Conservation (phyloP, 2,113 vertebrate species). For the Malurus elegans region DNA sequence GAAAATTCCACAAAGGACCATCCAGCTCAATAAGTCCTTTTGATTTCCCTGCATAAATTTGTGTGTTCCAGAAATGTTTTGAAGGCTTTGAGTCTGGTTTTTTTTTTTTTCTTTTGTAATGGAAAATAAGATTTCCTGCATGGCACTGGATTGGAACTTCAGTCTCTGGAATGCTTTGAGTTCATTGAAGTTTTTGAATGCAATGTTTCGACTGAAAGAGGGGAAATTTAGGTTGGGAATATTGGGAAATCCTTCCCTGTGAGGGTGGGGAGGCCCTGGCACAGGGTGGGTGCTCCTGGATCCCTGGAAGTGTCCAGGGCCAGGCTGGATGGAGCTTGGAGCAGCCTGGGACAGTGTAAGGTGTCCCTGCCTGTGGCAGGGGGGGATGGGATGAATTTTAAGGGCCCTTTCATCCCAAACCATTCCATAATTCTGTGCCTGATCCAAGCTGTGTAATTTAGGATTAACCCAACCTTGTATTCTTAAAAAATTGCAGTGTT, state of each 20-base stretch:
- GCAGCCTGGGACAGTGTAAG: neutral
- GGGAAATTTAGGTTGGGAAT: neutral
- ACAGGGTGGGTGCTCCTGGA: neutral
- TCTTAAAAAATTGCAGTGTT: neutral
- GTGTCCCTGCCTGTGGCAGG: neutral
- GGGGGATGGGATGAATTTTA: accelerated
- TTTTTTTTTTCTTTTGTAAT: neutral
- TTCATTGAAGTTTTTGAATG: neutral
- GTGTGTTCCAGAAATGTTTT: neutral
- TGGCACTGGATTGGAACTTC: neutral
- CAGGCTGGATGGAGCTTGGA: neutral
- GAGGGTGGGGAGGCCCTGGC: neutral
- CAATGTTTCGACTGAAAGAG: neutral
- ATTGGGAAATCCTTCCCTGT: neutral
- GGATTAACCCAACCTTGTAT: neutral
- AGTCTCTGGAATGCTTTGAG: neutral
- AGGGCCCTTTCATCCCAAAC: neutral
- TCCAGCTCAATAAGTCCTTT: neutral
- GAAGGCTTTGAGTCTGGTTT: neutral
- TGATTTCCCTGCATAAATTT: neutral
- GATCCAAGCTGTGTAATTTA: neutral
- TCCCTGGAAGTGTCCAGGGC: neutral
- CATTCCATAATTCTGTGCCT: too few species aligned
- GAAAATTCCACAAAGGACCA: neutral
- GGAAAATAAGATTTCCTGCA: neutral